Evolutionary conservation across 2,888 invertebrate genomes (phyloP).

Genomic region (Nemotelus pantherinus): DNA sequence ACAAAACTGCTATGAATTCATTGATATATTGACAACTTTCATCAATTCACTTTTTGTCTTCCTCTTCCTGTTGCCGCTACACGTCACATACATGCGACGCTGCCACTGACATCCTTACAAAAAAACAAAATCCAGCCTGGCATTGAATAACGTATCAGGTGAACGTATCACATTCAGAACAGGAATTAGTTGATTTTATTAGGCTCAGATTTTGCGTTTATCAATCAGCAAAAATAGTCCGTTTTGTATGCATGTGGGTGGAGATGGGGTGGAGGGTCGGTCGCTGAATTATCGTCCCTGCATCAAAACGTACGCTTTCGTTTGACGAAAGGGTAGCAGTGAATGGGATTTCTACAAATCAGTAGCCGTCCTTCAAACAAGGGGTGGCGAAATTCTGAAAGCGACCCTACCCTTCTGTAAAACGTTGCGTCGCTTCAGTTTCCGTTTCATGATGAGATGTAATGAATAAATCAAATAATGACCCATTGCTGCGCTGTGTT

Average conservation of each 20-base stretch:
- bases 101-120: too few relatives aligned
- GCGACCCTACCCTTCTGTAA: too few relatives aligned
- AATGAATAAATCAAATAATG: slow-evolving; percentile 30
- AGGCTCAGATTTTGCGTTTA: neutral
- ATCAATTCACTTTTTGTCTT: too few relatives aligned
- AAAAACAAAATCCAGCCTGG: too few relatives aligned
- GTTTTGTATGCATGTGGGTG: neutral
- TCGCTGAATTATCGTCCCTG: neutral
- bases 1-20: too few relatives aligned
- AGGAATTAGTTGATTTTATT: slow-evolving; percentile 20
- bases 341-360: neutral
- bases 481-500: slow-evolving; percentile 12
- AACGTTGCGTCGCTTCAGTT: neutral
- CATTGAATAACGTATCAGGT: too few relatives aligned
- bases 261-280: neutral
- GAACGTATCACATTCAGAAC: neutral
- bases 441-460: slow-evolving; percentile 26
- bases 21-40: too few relatives aligned
- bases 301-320: neutral
- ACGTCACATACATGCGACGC: too few relatives aligned
- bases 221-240: slow-evolving; percentile 4
- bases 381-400: neutral
- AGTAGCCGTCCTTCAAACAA: neutral
- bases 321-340: neutral
- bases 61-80: too few relatives aligned